Base-by-base conservation (phyloP, 2,888 invertebrate species). In the Anoncus sp. region DNA sequence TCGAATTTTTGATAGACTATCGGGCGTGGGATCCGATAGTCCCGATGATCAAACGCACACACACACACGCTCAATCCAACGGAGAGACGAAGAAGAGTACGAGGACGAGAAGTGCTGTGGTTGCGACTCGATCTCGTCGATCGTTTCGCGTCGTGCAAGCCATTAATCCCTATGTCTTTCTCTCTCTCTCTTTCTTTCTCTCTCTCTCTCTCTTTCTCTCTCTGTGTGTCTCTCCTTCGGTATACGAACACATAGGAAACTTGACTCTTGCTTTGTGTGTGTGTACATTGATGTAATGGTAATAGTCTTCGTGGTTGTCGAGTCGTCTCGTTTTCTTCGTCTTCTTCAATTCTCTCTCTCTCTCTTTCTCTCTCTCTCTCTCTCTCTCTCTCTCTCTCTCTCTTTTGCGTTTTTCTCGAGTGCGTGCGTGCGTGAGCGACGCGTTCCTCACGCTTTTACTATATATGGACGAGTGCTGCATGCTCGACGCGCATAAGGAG, bases 391-490 rank as follows among this genome's bases (percentile, higher is more conserved):
- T 55, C 40, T 31, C 47, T 59, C 69, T 57, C 47, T 65, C n/a
- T 14, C 38, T 22, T 45, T 4, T 16, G 43, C 18, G 27, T n/a
- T 67, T n/a, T 18, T 65, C 67, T 69, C 67, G 47, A 63, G 65
- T 73, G 62, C 51, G 60, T 43, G 60, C 53, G 49, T 35, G 70
- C 65, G 53, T 65, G 53, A 69, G 72, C 57, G 53, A 51, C 18
- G 38, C 16, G 71, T 57, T 55, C 57, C 73, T 55, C 75, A 22
- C 62, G 62, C 77, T 38, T 84, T 81, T 72, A 73, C 82, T 82
- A 81, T 79, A 83, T 82, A 81, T 78, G 83, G 83, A 55, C 47
- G 55, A 65, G 43, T 73, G 66, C 70, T 38, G 47, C 53, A 51
- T 55, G 49, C 49, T 51, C 49, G 63, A 49, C 24, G 55, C 38